Conservation (phyloP, 2,888 invertebrate genomes). For the Agonum fuliginosum region DNA sequence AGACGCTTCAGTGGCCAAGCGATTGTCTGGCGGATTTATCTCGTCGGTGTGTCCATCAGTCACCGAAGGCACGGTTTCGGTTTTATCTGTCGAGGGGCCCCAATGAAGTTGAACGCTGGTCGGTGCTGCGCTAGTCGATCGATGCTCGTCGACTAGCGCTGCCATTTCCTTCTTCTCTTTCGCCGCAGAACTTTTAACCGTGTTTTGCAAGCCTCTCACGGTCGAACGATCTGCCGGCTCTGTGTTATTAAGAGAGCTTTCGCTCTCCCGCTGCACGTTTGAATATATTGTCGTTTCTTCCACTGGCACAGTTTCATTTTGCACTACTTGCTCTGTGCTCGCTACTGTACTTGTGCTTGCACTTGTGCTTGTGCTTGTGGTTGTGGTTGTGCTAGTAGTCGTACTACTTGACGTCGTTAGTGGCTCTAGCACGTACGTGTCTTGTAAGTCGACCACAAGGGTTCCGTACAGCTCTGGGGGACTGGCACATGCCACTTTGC, state of each 20-base stretch:
- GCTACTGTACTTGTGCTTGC: background rate
- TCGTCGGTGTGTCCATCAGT: conserved; percentile 53
- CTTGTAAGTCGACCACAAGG: conserved; percentile 69
- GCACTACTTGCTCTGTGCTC: background rate
- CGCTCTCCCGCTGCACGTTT: conserved; percentile 32
- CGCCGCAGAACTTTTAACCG: conserved; percentile 49
- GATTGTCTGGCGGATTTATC: conserved; percentile 59
- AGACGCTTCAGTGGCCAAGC: conserved; percentile 61
- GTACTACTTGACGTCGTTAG: conserved; percentile 44
- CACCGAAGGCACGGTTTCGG: conserved; percentile 51
- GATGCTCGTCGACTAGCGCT: conserved; percentile 53
- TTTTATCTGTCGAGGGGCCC: conserved; percentile 62
- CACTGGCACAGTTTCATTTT: background rate
- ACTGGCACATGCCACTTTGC: conserved; percentile 71
- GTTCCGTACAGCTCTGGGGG: conserved; percentile 70
- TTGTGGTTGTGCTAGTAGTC: background rate
- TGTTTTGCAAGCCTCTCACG: conserved; percentile 55
- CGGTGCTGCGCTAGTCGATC: conserved; percentile 65
- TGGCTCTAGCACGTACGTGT: conserved; percentile 62
- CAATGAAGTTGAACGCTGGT: conserved; percentile 66
- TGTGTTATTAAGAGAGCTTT: conserved; percentile 39
- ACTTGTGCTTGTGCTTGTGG: background rate
- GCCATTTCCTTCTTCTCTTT: conserved; percentile 22
- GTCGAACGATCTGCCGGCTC: conserved; percentile 43
- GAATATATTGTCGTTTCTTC: conserved; percentile 10